A percentile compares a stretch with the other conserved stretches of the same genome.
phyloP scores from a whole-genome alignment of 2,113 vertebrate genomes.

The Chlorocebus sabaeus region DNA sequence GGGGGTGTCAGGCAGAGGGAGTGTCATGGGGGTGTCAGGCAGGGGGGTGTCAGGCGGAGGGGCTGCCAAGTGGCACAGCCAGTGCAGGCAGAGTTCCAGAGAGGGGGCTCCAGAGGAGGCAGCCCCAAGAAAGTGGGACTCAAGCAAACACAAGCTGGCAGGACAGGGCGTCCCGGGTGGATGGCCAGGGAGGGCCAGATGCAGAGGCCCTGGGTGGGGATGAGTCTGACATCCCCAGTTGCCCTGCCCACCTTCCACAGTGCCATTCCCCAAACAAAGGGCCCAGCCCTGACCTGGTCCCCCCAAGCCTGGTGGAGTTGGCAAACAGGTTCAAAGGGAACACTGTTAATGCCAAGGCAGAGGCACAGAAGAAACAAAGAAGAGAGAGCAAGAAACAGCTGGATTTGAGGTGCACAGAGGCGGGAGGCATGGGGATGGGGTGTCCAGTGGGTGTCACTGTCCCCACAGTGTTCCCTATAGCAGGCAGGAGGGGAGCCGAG shows the following conservation, averaged over 20 bases:
- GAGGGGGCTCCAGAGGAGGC: not conserved
- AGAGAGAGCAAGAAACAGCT: fast-evolving
- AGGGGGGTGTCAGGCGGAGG: no score
- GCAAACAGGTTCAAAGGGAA: not conserved
- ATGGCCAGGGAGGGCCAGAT: fast-evolving
- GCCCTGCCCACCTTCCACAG: no score
- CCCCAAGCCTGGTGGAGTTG: not conserved
- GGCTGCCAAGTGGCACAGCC: not conserved
- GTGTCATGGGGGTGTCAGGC: no score
- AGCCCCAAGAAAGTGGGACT: not conserved
- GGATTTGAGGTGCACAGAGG: not conserved
- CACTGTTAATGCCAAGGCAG: fast-evolving
- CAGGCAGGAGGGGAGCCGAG: no score
- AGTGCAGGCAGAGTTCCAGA: not conserved
- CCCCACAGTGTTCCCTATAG: no score
- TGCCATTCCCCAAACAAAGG: not conserved
- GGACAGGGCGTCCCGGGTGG: not conserved
- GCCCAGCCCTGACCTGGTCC: not conserved
- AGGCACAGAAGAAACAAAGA: fast-evolving
- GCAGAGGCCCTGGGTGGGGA: not conserved
- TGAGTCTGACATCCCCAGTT: not conserved
- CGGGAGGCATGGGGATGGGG: fast-evolving
- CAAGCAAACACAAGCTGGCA: not conserved
- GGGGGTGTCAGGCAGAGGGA: fast-evolving
- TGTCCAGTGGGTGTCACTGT: fast-evolving